Evolutionary conservation across 2,888 invertebrate genomes (phyloP), one percentile per base, ranked within the genome.

Genomic region (Cryptus armator): DNA sequence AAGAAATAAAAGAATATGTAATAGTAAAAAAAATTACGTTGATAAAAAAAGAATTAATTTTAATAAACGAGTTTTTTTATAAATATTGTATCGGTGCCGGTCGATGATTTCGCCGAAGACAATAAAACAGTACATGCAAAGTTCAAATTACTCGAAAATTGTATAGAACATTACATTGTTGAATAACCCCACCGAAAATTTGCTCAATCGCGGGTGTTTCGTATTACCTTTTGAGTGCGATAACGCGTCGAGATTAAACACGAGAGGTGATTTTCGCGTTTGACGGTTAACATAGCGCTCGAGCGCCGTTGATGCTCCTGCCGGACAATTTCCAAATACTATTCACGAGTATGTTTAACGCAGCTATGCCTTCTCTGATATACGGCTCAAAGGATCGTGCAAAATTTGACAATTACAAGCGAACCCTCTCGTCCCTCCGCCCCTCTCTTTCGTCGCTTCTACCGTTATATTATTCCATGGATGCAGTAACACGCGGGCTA

Each of bases 361-460:
- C 12, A 32, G 56, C 43, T 14, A 16, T 19, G 19, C 5, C 24
- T 44, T 5, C 19, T 43, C 56, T 66, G 44, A 43, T 53, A 16
- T 19, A 32, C 7, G 43, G 66, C 32, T 72, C 59, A 59, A 77
- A 82, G 72, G 72, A 32, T 16, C 37, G 37, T 9, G 43, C 10
- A 59, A 78, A 72, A 77, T 77, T 82, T 67, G 43, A 16, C 64
- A 72, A 82, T 82, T 82, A 82, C 51, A 64, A 59, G 37, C 51
- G 5, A 44, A 37, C 24, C 12, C 32, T 64, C 44, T 0, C 10
- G 12, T 24, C 56, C 24, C 66, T 24, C 43, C 56, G 7, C 10
- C 24, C 37, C 37, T 7, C 37, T 37, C 9, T 37, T 37, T 9
- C 37, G 37, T 37, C 37, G 37, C 37, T 37, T 3, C 24, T 3